Conservation (phyloP, 2,797 vertebrate species). For the Tadarida brasiliensis region DNA sequence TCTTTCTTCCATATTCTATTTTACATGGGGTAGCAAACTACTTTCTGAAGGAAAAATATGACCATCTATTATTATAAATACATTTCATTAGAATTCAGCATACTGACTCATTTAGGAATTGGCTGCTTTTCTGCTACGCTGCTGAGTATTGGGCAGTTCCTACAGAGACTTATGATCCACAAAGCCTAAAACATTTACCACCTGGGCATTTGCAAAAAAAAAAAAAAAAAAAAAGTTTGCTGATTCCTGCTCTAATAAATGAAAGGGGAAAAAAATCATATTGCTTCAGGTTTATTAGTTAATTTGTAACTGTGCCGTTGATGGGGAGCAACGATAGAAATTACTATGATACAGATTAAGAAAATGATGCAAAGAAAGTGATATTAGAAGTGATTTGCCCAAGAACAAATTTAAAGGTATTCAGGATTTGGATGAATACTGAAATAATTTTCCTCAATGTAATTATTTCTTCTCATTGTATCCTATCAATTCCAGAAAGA, state of each 20-base stretch:
- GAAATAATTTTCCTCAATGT: neutral
- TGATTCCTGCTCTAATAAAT: neutral
- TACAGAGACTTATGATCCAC: neutral
- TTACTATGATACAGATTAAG: neutral
- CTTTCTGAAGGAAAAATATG: neutral
- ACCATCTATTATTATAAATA: neutral
- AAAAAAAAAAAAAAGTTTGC: neutral
- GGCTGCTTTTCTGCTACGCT: fast-evolving
- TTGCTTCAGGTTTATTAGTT: neutral
- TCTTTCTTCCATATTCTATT: neutral
- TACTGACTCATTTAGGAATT: neutral
- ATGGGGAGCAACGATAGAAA: neutral
- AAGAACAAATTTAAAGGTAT: neutral
- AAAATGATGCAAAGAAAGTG: neutral
- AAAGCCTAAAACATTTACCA: neutral
- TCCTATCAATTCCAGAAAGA: neutral
- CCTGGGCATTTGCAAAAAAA: neutral
- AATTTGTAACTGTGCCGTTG: neutral
- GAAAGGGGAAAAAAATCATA: neutral
- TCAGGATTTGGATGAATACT: neutral
- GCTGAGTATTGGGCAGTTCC: neutral
- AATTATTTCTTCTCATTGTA: neutral
- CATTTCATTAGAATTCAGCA: neutral
- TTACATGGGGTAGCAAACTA: neutral
- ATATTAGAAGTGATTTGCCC: neutral